Conservation (phyloP, 2,113 vertebrate genomes). For the Hepsetus odoe region DNA sequence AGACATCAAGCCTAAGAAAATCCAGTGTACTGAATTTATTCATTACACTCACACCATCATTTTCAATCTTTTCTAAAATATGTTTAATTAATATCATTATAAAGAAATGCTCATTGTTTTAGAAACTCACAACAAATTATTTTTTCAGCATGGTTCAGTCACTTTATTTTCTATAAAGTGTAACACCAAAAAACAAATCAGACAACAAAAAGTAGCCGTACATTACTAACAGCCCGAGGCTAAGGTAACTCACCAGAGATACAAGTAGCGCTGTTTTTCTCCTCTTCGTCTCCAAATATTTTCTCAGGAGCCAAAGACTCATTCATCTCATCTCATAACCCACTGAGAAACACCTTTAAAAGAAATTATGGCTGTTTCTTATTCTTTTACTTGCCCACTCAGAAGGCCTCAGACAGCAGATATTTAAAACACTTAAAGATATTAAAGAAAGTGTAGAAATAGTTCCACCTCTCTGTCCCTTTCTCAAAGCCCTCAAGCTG, state of each 20-base stretch:
- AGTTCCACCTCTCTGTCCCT: neutral
- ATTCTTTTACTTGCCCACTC: neutral
- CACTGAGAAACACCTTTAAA: no score
- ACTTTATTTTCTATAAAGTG: no score
- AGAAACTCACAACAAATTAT: no score
- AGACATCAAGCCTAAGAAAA: slow-evolving; percentile 29
- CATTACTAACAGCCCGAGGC: slow-evolving; percentile 16
- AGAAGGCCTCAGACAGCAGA: neutral
- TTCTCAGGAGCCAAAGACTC: slow-evolving; percentile 3
- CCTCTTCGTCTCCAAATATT: slow-evolving; percentile 10
- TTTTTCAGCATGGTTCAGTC: no score
- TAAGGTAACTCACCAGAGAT: slow-evolving; percentile 21
- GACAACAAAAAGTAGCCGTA: no score
- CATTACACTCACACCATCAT: no score
- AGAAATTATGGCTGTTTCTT: neutral
- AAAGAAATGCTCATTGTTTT: no score
- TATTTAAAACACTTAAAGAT: neutral
- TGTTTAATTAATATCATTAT: no score
- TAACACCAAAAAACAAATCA: neutral
- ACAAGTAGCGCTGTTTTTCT: slow-evolving; percentile 12
- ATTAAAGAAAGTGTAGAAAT: neutral
- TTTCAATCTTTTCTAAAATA: no score
- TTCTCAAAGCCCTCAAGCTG: neutral
- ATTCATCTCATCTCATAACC: no score
- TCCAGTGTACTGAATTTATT: neutral